Base-by-base conservation (phyloP, 1,140 invertebrate species). In the Cotesia vestalis region DNA sequence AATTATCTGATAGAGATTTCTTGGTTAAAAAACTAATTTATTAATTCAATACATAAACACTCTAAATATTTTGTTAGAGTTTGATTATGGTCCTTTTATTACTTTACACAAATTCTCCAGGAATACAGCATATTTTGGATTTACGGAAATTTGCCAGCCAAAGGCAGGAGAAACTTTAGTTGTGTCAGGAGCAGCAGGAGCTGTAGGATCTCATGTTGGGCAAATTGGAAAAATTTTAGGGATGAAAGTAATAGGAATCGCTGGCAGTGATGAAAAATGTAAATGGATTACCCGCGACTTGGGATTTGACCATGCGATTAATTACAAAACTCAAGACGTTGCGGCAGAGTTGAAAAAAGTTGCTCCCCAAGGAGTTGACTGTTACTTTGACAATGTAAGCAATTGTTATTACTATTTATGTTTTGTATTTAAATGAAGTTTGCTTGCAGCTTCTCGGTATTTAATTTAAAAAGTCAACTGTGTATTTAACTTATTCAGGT, bases 301-400 rank as follows among this genome's bases (percentile, higher is more conserved):
- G 1, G 89, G 89, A 12, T 93, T 94, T 79, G 91, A 94, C 80
- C 77, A 84, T 73, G 91, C 88, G 1, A 91, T 90, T 69, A 94
- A 94, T 83, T 94, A 94, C 79, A 94, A 94, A 84, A 91, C 81
- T 0, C 83, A 83, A 9, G 80, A 91, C 71, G 66, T 93, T 46
- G 79, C 78, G 4, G 66, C 84, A 51, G 87, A 84, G 51, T 83
- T 94, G n/a, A 89, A 86, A 76, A 84, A 91, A 80, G 86, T 83
- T 35, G 91, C 91, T n/a, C 91, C 92, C 0, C 84, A 92, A 11
- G 91, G 91, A 40, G 82, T 93, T 1, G 91, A 94, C 76, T 91
- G 91, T 74, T 93, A 93, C 77, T 93, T 93, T 84, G 92, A 93
- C 78, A 93, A 93, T 83, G 92, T 92, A 85, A 78, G 84, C 74